Conservation (phyloP, 1,140 invertebrate genomes). For the Palaemon carinicauda region DNA sequence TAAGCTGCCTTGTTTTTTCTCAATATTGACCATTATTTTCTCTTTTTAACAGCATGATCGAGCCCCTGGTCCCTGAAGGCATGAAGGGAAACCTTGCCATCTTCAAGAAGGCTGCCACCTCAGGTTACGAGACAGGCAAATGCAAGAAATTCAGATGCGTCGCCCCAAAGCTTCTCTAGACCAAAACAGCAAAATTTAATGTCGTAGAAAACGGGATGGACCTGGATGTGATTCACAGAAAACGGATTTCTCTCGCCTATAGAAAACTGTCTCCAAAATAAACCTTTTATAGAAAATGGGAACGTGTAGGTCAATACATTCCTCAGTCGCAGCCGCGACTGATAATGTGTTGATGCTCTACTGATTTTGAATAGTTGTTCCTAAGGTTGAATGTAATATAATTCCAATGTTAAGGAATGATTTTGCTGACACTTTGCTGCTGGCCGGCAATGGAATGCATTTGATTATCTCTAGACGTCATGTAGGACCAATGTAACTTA, state of each 20-base stretch:
- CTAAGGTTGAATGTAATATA: background rate
- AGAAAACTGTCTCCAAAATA: background rate
- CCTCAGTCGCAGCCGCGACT: background rate
- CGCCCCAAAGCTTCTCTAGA: slow-evolving; percentile 38
- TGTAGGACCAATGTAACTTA: slow-evolving; percentile 4
- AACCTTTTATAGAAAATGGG: slow-evolving; percentile 3
- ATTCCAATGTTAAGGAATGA: background rate
- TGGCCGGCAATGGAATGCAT: slow-evolving; percentile 14
- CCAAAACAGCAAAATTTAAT: background rate
- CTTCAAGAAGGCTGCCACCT: slow-evolving; percentile 45
- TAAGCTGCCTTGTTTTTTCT: no score
- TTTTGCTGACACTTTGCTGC: background rate
- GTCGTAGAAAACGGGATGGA: background rate
- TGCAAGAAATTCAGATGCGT: slow-evolving; percentile 47
- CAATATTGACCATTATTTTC: background rate
- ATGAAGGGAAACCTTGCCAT: slow-evolving; percentile 47
- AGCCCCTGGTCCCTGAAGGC: slow-evolving; percentile 44
- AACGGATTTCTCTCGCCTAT: background rate
- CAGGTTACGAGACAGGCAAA: slow-evolving; percentile 44
- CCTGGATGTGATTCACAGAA: background rate
- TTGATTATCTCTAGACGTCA: background rate
- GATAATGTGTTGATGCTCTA: background rate
- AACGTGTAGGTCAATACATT: slow-evolving; percentile 2
- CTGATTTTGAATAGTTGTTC: background rate
- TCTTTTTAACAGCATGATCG: slow-evolving; percentile 25